A percentile compares a stretch with the other conserved stretches of the same genome.
These are phyloP conservation scores for Halocynthia aurantium DNA, from an alignment of 23 tunicate species.

Conservation along the genomic window DNA sequence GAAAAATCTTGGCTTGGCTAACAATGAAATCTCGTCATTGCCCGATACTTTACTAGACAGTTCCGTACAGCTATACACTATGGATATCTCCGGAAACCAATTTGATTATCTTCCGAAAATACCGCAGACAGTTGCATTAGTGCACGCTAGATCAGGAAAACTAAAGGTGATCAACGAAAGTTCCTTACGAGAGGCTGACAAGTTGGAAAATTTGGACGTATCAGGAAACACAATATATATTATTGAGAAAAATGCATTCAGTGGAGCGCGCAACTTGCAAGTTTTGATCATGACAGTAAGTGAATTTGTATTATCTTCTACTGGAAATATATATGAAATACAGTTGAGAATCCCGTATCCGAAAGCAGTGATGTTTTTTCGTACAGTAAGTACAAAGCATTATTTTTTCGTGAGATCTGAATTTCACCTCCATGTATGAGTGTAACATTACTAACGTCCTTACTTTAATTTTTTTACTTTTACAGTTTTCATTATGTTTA, in stretches of 20 bases:
- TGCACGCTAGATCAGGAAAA: constrained; percentile 26
- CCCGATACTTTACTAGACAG: constrained; percentile 22
- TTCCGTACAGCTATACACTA: constrained; percentile 30
- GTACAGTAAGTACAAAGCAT: no score
- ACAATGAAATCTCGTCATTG: constrained; percentile 24
- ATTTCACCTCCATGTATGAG: background rate
- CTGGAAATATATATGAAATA: no score
- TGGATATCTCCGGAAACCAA: constrained; percentile 43
- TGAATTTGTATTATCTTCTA: background rate
- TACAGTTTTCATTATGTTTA: background rate
- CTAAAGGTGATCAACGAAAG: constrained; percentile 5
- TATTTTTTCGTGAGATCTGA: no score
- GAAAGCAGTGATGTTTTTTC: no score
- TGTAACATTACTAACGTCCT: background rate
- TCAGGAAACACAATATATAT: constrained; percentile 17
- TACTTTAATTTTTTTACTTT: constrained; percentile 5
- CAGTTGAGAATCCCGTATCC: no score
- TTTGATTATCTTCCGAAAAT: constrained; percentile 37
- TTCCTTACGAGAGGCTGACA: constrained; percentile 25
- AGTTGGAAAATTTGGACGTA: constrained; percentile 27
- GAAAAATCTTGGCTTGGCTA: constrained; percentile 36
- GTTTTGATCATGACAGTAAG: constrained; percentile 42
- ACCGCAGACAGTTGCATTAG: constrained; percentile 21
- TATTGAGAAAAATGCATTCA: constrained; percentile 41
- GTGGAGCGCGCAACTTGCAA: constrained; percentile 23